A percentile compares a stretch with the other conserved stretches of the same genome.
Evolutionary conservation across 2,888 invertebrate genomes (phyloP).

Genomic region (Rhagonycha fulva): DNA sequence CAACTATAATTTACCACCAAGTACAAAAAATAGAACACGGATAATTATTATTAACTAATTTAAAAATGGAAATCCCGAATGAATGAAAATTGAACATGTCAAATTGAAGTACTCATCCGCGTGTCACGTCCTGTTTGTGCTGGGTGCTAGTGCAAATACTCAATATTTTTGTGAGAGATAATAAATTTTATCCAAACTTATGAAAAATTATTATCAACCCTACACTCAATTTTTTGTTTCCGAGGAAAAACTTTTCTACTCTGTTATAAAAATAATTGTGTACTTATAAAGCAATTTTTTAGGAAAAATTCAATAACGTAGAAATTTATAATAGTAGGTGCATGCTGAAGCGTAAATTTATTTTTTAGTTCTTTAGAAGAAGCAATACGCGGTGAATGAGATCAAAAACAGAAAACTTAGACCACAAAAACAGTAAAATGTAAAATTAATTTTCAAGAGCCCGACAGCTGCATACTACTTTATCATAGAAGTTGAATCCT

Average conservation of each 20-base stretch:
- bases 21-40: background rate
- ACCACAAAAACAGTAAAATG: constrained; percentile 1
- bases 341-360: background rate
- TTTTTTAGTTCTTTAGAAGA: background rate
- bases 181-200: background rate
- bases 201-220: background rate
- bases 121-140: background rate
- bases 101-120: background rate
- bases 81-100: background rate
- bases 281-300: background rate
- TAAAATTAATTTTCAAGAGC: constrained; percentile 20
- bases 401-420: background rate
- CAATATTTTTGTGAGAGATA: background rate
- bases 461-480: constrained; percentile 18
- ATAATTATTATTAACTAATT: background rate
- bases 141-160: background rate
- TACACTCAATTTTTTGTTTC: background rate
- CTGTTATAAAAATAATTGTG: background rate
- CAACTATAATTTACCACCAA: background rate
- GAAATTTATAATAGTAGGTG: background rate
- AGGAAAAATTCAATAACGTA: background rate
- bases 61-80: background rate
- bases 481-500: constrained; percentile 19
- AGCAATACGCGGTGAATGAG: background rate
- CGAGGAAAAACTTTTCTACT: background rate